Base-by-base conservation (phyloP, 2,888 invertebrate species). In the Cordilura impudica region DNA sequence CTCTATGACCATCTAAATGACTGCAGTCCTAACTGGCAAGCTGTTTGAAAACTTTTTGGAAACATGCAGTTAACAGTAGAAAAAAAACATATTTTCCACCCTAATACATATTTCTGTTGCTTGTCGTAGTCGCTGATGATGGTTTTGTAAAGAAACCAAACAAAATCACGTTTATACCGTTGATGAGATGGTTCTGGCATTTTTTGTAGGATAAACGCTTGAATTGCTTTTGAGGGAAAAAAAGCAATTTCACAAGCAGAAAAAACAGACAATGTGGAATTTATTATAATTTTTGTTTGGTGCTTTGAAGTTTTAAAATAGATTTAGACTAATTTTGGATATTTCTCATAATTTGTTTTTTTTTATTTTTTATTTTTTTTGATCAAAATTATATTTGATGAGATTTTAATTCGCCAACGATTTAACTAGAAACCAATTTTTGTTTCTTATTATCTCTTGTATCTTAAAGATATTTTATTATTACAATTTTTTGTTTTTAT, bases 131-230 rank as follows among this genome's bases (percentile, higher is more conserved):
- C 10, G 47, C 16, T 26, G 16, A 19, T 49, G 35, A n/a, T 39
- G 35, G 23, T 53, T 69, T 63, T 56, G 53, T 35, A 51, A 67
- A 75, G 79, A 79, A 79, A 79, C 75, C 79, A 75, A 75, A 79
- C 75, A 81, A 81, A 82, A 83, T 81, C 82, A 81, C 82, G 83
- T 83, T 83, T 82, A 78, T 82, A 82, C 81, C 82, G 82, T 81
- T 82, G 80, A 80, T 75, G 81, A 71, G 69, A 70, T 75, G 67
- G 73, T 73, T 78, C 49, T 76, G 75, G 63, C 63, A 70, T 70
- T 70, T 49, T 69, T 63, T 65, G 53, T 56, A 39, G 71, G 61
- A 72, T 79, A 75, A 79, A 71, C 71, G 79, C 79, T 79, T 75
- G 66, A 79, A 67, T 79, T 79, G 71, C 51, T 75, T 60, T 70